Percentiles rank a stretch among this genome's conserved stretches.
Evolutionary conservation across 1,140 invertebrate species (phyloP).

Genomic region (Myzus persicae): DNA sequence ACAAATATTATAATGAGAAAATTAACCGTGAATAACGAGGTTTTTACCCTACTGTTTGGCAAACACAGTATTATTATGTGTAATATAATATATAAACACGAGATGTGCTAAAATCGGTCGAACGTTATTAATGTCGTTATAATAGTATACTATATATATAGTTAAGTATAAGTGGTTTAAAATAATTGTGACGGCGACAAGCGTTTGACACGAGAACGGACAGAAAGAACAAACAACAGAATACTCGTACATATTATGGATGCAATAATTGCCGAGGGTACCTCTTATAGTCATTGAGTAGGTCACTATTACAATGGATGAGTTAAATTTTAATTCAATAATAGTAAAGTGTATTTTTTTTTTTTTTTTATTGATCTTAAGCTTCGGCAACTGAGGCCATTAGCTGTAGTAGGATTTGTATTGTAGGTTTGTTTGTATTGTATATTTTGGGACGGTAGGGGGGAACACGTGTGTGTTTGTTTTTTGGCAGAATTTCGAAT

Average conservation of each 20-base stretch:
- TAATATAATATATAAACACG: not conserved
- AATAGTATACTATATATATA: too few relatives aligned
- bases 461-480: too few relatives aligned
- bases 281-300: not conserved
- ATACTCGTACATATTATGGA: not conserved
- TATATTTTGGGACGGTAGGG: too few relatives aligned
- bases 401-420: too few relatives aligned
- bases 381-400: too few relatives aligned
- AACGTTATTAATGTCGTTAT: not conserved
- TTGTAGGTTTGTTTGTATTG: too few relatives aligned
- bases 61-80: not conserved
- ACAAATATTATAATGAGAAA: constrained; percentile 28
- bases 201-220: not conserved
- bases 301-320: not conserved
- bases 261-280: not conserved
- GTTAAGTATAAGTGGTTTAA: not conserved
- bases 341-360: too few relatives aligned
- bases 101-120: not conserved
- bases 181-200: not conserved
- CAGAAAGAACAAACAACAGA: not conserved
- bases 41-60: not conserved
- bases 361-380: too few relatives aligned
- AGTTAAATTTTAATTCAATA: not conserved
- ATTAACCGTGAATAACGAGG: not conserved
- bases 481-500: too few relatives aligned